phyloP scores from a whole-genome alignment of 2,113 vertebrate genomes.

The Lycocorax pyrrhopterus region DNA sequence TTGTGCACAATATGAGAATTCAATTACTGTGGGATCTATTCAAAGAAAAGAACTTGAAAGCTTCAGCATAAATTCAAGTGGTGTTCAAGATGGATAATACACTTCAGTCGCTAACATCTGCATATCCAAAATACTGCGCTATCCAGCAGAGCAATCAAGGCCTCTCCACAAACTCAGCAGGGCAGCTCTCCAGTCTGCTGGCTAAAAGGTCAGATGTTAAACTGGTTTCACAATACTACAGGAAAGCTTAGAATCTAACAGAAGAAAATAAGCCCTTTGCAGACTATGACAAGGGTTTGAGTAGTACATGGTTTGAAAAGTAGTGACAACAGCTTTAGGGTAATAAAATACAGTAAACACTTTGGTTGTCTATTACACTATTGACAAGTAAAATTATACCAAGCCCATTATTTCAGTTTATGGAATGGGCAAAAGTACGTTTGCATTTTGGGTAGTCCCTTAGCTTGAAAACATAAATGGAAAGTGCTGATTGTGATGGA shows the following conservation, averaged over 20 bases:
- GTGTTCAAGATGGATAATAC: conserved; percentile 7
- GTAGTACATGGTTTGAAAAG: neutral
- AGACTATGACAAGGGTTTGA: neutral
- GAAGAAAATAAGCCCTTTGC: neutral
- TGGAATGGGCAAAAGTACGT: neutral
- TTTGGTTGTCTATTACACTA: neutral
- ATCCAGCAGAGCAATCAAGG: conserved; percentile 4
- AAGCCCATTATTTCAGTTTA: neutral
- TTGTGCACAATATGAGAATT: conserved; percentile 14
- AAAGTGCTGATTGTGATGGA: neutral
- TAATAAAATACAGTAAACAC: neutral
- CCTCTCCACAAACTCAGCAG: neutral
- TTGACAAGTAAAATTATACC: neutral
- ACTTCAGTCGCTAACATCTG: conserved; percentile 1
- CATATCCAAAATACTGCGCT: conserved; percentile 28
- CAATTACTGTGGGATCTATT: conserved; percentile 24
- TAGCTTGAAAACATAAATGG: neutral
- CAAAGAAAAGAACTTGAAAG: conserved; percentile 12
- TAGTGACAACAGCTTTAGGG: neutral
- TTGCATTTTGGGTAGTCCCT: neutral
- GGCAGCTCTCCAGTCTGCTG: neutral
- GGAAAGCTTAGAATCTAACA: neutral
- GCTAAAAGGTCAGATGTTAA: conserved; percentile 38
- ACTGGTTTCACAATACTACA: neutral
- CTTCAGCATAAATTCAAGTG: conserved; percentile 18